Evolutionary conservation across 2,888 invertebrate species (phyloP), one percentile per base, ranked within the genome.

Genomic region (Zhengitettix transpicula): DNA sequence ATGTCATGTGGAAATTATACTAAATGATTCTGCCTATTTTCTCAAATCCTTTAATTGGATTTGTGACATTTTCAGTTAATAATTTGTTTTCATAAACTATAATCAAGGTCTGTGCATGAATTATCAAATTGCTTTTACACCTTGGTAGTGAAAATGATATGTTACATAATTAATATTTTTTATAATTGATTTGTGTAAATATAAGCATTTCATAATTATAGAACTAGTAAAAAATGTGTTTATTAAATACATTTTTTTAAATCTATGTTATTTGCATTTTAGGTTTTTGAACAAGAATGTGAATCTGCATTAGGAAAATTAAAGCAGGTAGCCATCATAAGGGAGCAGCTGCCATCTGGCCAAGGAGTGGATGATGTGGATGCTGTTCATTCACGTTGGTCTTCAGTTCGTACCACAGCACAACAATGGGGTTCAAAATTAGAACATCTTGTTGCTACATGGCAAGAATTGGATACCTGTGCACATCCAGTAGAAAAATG

Each of bases 381-480:
- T 64, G 67, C 69, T 42, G 66, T 74, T 14, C 71, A 71, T 52
- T 68, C 70, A 14, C 68, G 71, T 58, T 75, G 73, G 72, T 69
- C 85, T n/a, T 81, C 86, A 0, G 83, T 93, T n/a, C 84, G 89
- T 66, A 86, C 88, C 66, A 80, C 83, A 62, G 85, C 88, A 0
- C 80, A 81, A 57, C 89, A 92, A 71, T 84, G 88, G 75, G 84
- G 84, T 58, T 82, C 79, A 53, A 89, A 87, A 73, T 72, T 89
- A 59, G 89, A 90, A 60, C 87, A 86, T 71, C 75, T 93, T 1
- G 84, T 89, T 0, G 75, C 77, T 9, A 85, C 84, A 65, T 93
- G 92, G 93, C 81, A 84, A 64, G 83, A 85, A 58, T 89, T 93
- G 68, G 89, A 91, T 70, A 77, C 77, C 3, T 87, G 89, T 66